phyloP scores from a whole-genome alignment of 2,888 invertebrate genomes.

The Synanthedon vespiformis region DNA sequence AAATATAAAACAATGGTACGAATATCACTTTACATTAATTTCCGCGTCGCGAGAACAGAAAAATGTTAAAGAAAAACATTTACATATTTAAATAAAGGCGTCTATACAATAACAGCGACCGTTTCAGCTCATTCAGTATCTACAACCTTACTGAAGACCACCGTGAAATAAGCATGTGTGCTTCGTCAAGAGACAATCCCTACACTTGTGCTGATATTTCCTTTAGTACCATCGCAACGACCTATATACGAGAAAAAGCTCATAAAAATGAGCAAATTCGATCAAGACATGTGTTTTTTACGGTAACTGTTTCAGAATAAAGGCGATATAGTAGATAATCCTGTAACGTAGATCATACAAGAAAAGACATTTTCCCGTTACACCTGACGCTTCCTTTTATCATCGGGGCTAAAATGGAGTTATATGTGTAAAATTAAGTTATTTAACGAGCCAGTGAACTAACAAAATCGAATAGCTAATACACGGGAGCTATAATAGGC shows the following conservation, averaged over 20 bases:
- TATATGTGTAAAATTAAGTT: constrained; percentile 5
- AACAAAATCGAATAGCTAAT: constrained; percentile 2
- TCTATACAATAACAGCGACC: no score
- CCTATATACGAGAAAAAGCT: constrained; percentile 11
- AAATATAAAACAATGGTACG: no score
- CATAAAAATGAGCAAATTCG: constrained; percentile 15
- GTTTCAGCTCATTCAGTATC: no score
- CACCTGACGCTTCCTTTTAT: background rate
- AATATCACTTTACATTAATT: no score
- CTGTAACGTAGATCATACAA: background rate
- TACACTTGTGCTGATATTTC: constrained; percentile 9
- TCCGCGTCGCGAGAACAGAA: no score
- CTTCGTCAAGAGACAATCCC: background rate
- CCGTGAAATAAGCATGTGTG: no score
- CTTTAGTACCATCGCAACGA: constrained; percentile 13
- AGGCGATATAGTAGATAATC: background rate
- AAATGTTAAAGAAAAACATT: no score
- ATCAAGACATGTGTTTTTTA: constrained; percentile 8
- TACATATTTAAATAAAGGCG: no score
- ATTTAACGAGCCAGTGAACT: constrained; percentile 10
- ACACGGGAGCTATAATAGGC: no score
- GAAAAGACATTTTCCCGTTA: background rate
- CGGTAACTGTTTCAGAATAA: constrained; percentile 3
- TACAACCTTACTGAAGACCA: no score
- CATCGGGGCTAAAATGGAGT: background rate